These are phyloP conservation scores for Gallinago solitaria DNA, from an alignment of 2,797 vertebrate genomes.

Conservation along the genomic window DNA sequence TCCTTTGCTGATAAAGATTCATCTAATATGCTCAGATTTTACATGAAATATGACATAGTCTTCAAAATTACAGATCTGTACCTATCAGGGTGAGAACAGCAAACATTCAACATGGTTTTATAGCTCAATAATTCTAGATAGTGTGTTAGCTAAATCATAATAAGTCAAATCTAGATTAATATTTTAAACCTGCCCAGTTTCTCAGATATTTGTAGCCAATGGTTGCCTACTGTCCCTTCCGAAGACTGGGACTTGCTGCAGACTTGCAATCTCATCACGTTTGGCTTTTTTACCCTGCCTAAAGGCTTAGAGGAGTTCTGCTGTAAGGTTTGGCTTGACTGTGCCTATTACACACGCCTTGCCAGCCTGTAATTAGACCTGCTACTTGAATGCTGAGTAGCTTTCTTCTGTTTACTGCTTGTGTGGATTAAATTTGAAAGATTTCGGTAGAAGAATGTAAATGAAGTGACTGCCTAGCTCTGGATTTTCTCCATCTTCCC, in stretches of 20 bases:
- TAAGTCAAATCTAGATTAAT: not conserved
- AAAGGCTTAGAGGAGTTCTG: not conserved
- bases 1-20: not conserved
- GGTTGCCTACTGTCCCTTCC: not conserved
- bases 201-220: not conserved
- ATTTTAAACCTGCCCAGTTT: not conserved
- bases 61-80: not conserved
- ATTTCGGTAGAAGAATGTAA: conserved; percentile 19
- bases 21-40: not conserved
- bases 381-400: conserved; percentile 29
- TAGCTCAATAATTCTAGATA: not conserved
- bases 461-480: conserved; percentile 27
- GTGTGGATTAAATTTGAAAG: conserved; percentile 14
- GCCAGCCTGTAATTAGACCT: not conserved
- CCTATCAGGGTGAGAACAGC: fast-evolving
- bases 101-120: not conserved
- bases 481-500: conserved; percentile 43
- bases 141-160: fast-evolving
- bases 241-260: not conserved
- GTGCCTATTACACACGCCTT: not conserved
- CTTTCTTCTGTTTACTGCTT: conserved; percentile 39
- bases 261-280: not conserved
- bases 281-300: not conserved
- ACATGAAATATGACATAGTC: not conserved
- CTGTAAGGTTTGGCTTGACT: not conserved